Conservation (phyloP, 2,888 invertebrate genomes). For the Leistus spinibarbis region DNA sequence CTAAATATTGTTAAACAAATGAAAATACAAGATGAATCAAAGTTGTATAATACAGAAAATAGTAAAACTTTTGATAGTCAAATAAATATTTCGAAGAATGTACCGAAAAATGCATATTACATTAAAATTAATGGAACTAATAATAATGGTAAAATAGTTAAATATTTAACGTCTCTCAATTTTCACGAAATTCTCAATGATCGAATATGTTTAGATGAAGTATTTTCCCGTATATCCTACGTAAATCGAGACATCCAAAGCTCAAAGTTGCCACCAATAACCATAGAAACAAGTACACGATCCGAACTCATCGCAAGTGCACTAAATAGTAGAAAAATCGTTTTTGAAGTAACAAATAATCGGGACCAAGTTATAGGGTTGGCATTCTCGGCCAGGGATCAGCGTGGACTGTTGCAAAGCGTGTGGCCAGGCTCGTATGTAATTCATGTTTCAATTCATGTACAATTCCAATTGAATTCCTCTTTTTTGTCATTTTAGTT, state of each 20-base stretch:
- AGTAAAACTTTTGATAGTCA: not conserved
- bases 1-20: constrained; percentile 13
- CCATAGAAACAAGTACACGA: constrained; percentile 58
- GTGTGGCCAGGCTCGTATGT: constrained; percentile 64
- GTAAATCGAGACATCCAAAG: constrained; percentile 44
- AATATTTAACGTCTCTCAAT: not conserved
- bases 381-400: constrained; percentile 66
- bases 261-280: constrained; percentile 47
- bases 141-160: constrained; percentile 45
- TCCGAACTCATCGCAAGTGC: constrained; percentile 58
- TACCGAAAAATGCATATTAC: constrained; percentile 46
- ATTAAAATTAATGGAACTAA: constrained; percentile 50
- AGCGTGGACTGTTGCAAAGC: constrained; percentile 63
- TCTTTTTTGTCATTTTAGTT: not conserved
- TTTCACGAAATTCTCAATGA: too few relatives aligned
- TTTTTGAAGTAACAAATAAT: constrained; percentile 76
- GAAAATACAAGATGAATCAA: constrained; percentile 1
- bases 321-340: constrained; percentile 56
- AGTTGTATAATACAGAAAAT: not conserved
- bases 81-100: constrained; percentile 40
- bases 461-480: not conserved
- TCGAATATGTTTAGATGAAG: constrained; percentile 45
- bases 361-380: constrained; percentile 63
- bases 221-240: constrained; percentile 48
- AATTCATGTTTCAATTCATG: not conserved